Percentiles rank a stretch among this genome's conserved stretches.
Conservation (phyloP, 2,888 invertebrate genomes). For the Odiellus spinosus region DNA sequence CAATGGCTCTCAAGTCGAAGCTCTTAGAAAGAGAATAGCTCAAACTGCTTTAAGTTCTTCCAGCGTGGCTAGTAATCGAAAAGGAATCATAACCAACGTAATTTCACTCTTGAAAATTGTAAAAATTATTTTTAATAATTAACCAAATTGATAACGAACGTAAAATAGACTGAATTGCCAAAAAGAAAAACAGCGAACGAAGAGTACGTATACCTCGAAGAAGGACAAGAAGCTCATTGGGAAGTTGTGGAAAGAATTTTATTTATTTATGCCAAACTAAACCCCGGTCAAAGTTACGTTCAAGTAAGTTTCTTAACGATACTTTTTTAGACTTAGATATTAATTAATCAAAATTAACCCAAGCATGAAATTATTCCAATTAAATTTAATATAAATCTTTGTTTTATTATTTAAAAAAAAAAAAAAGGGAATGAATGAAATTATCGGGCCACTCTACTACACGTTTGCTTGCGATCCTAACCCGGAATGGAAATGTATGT, state of each 20-base stretch:
- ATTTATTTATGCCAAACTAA: constrained; percentile 92
- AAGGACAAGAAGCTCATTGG: constrained; percentile 93
- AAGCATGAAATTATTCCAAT: neutral
- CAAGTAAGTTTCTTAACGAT: constrained; percentile 32
- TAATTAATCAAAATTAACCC: neutral
- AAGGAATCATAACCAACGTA: constrained; percentile 71
- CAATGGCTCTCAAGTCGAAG: constrained; percentile 50
- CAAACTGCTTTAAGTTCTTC: constrained; percentile 69
- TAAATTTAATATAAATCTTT: neutral
- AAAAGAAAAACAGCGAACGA: constrained; percentile 52
- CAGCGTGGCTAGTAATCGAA: constrained; percentile 68
- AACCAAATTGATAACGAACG: too few species aligned
- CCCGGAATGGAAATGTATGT: constrained; percentile 53
- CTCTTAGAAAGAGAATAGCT: constrained; percentile 75
- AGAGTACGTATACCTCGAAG: constrained; percentile 67
- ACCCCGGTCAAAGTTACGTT: constrained; percentile 79
- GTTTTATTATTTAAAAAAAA: neutral
- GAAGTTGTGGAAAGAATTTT: constrained; percentile 88
- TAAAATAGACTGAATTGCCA: constrained; percentile 1
- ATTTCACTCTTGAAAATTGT: constrained; percentile 6
- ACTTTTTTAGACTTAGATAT: neutral
- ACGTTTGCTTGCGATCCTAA: constrained; percentile 84
- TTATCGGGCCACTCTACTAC: constrained; percentile 95
- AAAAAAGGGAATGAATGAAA: constrained; percentile 91
- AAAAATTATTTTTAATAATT: too few species aligned